Evolutionary conservation across 2,888 invertebrate species (phyloP).

Genomic region (Drosophila atripex): DNA sequence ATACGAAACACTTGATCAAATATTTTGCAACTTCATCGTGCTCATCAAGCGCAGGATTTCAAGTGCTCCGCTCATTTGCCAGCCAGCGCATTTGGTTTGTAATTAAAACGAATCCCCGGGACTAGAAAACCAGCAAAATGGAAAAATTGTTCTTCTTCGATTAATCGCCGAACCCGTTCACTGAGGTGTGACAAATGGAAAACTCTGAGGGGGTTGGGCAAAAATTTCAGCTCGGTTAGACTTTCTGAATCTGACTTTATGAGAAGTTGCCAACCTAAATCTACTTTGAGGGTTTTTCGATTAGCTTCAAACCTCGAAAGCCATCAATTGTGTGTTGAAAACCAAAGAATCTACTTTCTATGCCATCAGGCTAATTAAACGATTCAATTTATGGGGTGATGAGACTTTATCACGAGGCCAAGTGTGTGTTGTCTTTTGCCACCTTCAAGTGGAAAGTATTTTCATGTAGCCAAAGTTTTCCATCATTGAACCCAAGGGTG

Average conservation of each 20-base stretch:
- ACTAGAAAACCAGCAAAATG: constrained; percentile 77
- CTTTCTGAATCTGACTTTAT: constrained; percentile 2
- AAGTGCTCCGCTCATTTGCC: constrained; percentile 70
- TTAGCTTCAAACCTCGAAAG: background rate
- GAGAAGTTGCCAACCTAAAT: constrained; percentile 33
- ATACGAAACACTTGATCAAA: constrained; percentile 77
- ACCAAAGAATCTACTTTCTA: constrained; percentile 19
- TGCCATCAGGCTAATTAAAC: constrained; percentile 63
- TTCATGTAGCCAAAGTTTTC: constrained; percentile 22
- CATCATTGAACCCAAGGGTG: constrained; percentile 12
- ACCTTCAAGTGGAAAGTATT: constrained; percentile 50
- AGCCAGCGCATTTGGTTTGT: constrained; percentile 68
- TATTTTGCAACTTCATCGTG: constrained; percentile 79
- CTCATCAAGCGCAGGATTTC: constrained; percentile 59
- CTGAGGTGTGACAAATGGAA: constrained; percentile 57
- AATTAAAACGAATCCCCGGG: constrained; percentile 79
- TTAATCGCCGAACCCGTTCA: constrained; percentile 71
- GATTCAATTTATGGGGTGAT: constrained; percentile 54
- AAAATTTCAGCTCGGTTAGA: constrained; percentile 5
- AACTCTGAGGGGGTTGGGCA: background rate
- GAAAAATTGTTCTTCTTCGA: constrained; percentile 66
- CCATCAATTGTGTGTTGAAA: constrained; percentile 42
- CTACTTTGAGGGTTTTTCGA: constrained; percentile 9
- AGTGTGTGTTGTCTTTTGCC: constrained; percentile 38
- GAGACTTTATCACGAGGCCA: constrained; percentile 22